Evolutionary conservation across 2,797 vertebrate genomes (phyloP), one percentile per base, ranked within the genome.

Genomic region (Melanotaenia pygmaea): DNA sequence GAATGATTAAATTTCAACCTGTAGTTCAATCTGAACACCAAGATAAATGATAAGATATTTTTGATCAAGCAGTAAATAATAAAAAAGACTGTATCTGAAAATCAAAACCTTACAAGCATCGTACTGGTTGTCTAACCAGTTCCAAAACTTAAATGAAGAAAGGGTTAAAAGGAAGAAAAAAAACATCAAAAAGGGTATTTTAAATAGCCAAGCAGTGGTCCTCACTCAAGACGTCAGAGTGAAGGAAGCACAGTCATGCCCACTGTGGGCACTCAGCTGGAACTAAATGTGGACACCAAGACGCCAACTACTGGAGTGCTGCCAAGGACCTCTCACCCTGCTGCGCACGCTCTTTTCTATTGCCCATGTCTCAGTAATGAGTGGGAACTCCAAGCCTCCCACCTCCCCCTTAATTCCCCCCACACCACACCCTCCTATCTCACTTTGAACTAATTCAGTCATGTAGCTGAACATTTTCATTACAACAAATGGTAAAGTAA

Each of bases 201-300:
- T 81, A 82, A 92, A 95, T 70, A 89, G 92, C 77, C 90, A 61
- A 90, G 91, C 91, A 84, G 87, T 94, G 91, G 86, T 93, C 91
- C 85, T 67, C 72, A 86, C 92, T 92, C 81, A 91, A 90, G 74
- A 93, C 93, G 93, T 93, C 90, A 91, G 80, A 86, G 84, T 70
- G 81, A 86, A 94, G 89, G 70, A 50, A 81, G 83, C 77, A 82
- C 72, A 87, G 84, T 90, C 88, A 88, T 90, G 88, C 90, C 89
- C 76, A 91, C 93, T 90, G 81, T 89, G 85, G 89, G 89, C 92
- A 93, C 91, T 81, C 91, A 91, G 85, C 91, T 95, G 93, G 93
- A 95, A 94, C 95, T 93, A 94, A 94, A 92, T 74, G 87, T 89
- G 91, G 92, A 93, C 84, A 93, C 93, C 74, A 75, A 86, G 91